Evolutionary conservation across 2,888 invertebrate species (phyloP).

Genomic region (Octonoba sinensis): DNA sequence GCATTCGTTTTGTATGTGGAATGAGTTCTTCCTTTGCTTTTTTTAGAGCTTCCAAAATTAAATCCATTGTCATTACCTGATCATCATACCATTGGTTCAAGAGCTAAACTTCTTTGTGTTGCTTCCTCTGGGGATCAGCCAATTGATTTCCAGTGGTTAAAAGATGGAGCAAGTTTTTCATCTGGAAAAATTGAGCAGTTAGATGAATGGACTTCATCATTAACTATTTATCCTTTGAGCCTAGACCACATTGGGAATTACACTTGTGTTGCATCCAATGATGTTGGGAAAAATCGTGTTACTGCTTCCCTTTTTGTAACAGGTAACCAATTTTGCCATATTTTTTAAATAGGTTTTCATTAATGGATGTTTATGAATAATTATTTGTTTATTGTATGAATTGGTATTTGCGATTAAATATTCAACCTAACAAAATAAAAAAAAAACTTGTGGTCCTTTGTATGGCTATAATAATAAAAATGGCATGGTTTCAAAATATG

Average conservation of each 20-base stretch:
- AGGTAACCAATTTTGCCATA: slow-evolving; percentile 27
- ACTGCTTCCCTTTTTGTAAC: slow-evolving; percentile 57
- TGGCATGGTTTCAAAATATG: no score
- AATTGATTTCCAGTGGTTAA: slow-evolving; percentile 58
- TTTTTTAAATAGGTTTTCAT: neutral
- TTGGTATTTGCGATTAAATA: no score
- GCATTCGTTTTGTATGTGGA: no score
- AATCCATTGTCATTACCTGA: slow-evolving; percentile 54
- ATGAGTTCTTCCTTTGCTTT: neutral
- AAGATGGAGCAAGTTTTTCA: slow-evolving; percentile 37
- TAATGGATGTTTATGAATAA: neutral
- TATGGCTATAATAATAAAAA: no score
- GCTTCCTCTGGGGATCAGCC: slow-evolving; percentile 56
- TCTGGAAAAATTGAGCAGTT: slow-evolving; percentile 44
- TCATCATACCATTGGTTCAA: slow-evolving; percentile 30
- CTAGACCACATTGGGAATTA: slow-evolving; percentile 59
- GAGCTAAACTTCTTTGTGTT: slow-evolving; percentile 51
- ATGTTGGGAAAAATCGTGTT: slow-evolving; percentile 31
- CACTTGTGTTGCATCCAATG: slow-evolving; percentile 55
- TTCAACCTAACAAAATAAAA: no score
- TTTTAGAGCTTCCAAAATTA: slow-evolving; percentile 51
- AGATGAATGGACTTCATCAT: slow-evolving; percentile 58
- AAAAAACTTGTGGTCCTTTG: no score
- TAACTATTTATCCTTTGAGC: slow-evolving; percentile 48
- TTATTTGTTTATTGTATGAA: no score